Percentiles rank a stretch among this genome's conserved stretches.
phyloP scores from a whole-genome alignment of 2,797 vertebrate genomes.

The Thunnus albacares region DNA sequence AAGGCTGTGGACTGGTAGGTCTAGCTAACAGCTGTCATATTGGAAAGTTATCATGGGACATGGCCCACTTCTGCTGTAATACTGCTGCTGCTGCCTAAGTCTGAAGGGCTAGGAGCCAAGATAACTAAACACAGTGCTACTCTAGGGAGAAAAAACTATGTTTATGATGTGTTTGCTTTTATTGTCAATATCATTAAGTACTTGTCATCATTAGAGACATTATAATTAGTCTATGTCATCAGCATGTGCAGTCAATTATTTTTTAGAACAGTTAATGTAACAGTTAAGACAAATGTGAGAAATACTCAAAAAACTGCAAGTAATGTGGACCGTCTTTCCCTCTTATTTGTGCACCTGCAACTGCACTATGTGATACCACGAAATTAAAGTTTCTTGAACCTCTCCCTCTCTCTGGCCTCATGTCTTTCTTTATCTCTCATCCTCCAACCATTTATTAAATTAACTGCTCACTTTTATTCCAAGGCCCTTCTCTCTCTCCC shows the following conservation, averaged over 20 bases:
- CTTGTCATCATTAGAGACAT: background rate
- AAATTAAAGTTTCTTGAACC: background rate
- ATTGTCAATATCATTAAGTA: background rate
- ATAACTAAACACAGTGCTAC: background rate
- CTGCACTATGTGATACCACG: background rate
- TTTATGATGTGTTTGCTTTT: background rate
- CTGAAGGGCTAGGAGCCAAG: slow-evolving; percentile 18
- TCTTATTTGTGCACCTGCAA: too few species aligned
- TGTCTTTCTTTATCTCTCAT: slow-evolving; percentile 15
- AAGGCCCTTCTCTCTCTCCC: slow-evolving; percentile 20
- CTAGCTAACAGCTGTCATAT: slow-evolving; percentile 59
- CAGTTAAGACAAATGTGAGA: background rate
- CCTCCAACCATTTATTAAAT: slow-evolving; percentile 46
- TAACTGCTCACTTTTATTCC: slow-evolving; percentile 36
- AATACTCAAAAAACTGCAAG: background rate
- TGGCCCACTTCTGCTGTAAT: slow-evolving; percentile 69
- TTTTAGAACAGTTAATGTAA: background rate
- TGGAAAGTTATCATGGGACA: slow-evolving; percentile 69
- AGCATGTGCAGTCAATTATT: background rate
- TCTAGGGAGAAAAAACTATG: background rate
- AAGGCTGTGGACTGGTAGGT: slow-evolving; percentile 42
- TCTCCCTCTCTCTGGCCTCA: slow-evolving; percentile 7
- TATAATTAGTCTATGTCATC: background rate
- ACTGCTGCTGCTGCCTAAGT: slow-evolving; percentile 25
- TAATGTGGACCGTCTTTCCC: background rate